Base-by-base conservation (phyloP, 2,888 invertebrate species). In the Caenorhabditis sp. region DNA sequence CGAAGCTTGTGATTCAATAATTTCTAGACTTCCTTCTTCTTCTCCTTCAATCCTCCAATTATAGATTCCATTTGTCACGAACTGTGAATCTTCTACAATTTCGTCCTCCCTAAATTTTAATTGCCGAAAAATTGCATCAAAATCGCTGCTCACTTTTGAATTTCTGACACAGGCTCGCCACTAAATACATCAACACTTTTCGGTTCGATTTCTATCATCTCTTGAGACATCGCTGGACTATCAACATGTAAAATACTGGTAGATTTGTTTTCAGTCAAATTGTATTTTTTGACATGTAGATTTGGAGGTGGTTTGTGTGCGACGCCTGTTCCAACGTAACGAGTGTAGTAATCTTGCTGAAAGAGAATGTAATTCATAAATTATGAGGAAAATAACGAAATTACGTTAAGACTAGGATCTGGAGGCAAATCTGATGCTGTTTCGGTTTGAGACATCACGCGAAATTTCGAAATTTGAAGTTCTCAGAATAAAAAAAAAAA, bases 291-390 rank as follows among this genome's bases (percentile, higher is more conserved):
- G n/a, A n/a, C n/a, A n/a, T n/a, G n/a, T n/a, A n/a, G 24, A 43
- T 68, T 68, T 12, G 67, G 67, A 0, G 69, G 53, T 26, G 26
- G 17, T 0, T 50, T 23, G 31, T 69, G 69, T 1, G 64, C 64
- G 4, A 14, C 26, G 1, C 69, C 64, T 17, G 12, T 14, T 12
- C 69, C 69, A 24, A 69, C 37, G 51, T 69, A 69, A 0, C 57
- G 55, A 8, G 3, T 24, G 69, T 51, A 69, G 36, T 5, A n/a
- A 17, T 51, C 21, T 27, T 26, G 19, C 27, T 31, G 19, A 14
- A 27, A 50, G 26, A 24, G n/a, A 60, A 37, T 19, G 19, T 14
- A 2, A 27, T 27, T 10, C 5, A 58, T 12, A n/a, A 58, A 43
- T 59, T 6, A 59, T 4, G 3, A 8, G 5, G 19, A 50, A 50